Base-by-base conservation (phyloP, 2,797 vertebrate species). In the Cuniculus paca region DNA sequence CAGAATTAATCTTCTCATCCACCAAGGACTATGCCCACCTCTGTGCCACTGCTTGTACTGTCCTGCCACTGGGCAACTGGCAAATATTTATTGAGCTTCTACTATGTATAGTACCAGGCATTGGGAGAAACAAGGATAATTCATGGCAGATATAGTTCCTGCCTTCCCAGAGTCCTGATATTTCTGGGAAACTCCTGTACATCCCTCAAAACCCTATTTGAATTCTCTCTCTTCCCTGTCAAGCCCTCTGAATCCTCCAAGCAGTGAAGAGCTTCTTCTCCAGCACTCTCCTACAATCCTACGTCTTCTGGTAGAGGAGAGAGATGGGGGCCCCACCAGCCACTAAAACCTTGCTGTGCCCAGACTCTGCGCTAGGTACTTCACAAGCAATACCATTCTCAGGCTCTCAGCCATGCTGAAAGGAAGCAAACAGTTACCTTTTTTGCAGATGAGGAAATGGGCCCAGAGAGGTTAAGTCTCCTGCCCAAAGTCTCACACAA, bases 21-120 rank as follows among this genome's bases (percentile, higher is more conserved):
- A 2, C 42, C 42, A 48, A 39, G n/a, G 83, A 68, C n/a, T 1
- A 0, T 16, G n/a, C 36, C 2, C 2, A 13, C 34, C 50, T 36
- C n/a, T 13, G 45, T 0, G 0, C 52, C 48, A 39, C 58, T 63
- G 52, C 52, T 50, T 6, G 8, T 0, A 0, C 52, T 13, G 28
- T 2, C 72, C 60, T 20, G 26, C 48, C 10, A 48, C 82, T 20
- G 50, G 39, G 56, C 16, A 6, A 1, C 31, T 45, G 4, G 42
- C 24, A 70, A 54, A 34, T 26, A 20, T 26, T 52, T 48, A n/a
- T 2, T 50, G 48, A 65, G 58, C 39, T 86, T 81, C 75, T 61
- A 0, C 56, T 75, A 16, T 24, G 39, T 10, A 28, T 74, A 42
- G 36, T 42, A 13, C 24, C 13, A 81, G 75, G 34, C 72, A 50